A percentile compares a stretch with the other conserved stretches of the same genome.
These are phyloP conservation scores for Drosophila micromelanica DNA, from an alignment of 1,140 invertebrate species.

Conservation along the genomic window DNA sequence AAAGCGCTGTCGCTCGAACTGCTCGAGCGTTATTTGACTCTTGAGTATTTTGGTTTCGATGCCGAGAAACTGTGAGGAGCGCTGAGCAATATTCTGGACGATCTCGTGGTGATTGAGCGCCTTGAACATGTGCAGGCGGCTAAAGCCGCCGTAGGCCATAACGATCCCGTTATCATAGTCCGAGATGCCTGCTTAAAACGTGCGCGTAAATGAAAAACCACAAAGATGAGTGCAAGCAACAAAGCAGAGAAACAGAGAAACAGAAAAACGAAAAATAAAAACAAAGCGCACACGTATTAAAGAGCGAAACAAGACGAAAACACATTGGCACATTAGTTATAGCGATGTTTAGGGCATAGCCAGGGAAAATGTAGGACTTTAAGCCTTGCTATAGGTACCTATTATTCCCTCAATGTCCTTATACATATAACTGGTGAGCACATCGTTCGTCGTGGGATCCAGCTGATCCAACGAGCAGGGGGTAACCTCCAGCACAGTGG, in stretches of 20 bases:
- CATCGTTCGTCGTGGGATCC: conserved; percentile 91
- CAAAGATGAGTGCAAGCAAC: conserved; percentile 67
- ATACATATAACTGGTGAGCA: conserved; percentile 95
- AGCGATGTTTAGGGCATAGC: not conserved
- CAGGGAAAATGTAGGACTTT: conserved; percentile 15
- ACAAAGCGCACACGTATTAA: conserved; percentile 60
- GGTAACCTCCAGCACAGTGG: conserved; percentile 95
- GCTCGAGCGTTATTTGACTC: conserved; percentile 92
- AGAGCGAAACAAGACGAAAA: conserved; percentile 31
- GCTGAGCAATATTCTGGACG: conserved; percentile 93
- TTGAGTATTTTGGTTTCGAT: conserved; percentile 93
- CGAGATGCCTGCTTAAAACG: conserved; percentile 86
- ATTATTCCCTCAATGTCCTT: conserved; percentile 94
- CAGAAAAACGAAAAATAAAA: conserved; percentile 17
- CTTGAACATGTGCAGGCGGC: conserved; percentile 95
- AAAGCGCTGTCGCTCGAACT: conserved; percentile 93
- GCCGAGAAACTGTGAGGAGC: conserved; percentile 91
- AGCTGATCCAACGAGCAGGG: conserved; percentile 95
- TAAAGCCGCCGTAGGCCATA: conserved; percentile 94
- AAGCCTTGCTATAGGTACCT: conserved; percentile 78
- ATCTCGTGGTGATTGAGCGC: conserved; percentile 93
- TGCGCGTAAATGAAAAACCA: conserved; percentile 74
- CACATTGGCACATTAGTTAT: conserved; percentile 20
- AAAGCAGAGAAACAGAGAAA: conserved; percentile 4
- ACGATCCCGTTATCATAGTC: conserved; percentile 93